A percentile compares a stretch with the other conserved stretches of the same genome.
phyloP scores from a whole-genome alignment of 53 echinoderm and acorn worm genomes.

The Holothuria leucospilota region DNA sequence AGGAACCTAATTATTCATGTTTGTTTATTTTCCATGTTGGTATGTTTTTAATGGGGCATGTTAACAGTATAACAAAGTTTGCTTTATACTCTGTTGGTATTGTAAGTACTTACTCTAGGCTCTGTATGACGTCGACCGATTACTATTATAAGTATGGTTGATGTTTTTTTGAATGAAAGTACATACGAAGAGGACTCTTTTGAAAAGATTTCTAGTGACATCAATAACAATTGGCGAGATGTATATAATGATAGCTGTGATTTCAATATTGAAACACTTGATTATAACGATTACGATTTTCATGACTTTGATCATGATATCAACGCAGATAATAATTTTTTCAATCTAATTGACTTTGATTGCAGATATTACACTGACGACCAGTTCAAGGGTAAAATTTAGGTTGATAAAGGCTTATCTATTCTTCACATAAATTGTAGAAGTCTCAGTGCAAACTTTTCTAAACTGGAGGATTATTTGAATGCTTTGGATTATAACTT shows the following conservation, averaged over 20 bases:
- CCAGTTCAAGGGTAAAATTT: neutral
- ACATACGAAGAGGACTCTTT: too few relatives aligned
- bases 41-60: too few relatives aligned
- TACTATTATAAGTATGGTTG: neutral
- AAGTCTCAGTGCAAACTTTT: slow-evolving; percentile 16
- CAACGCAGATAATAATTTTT: neutral
- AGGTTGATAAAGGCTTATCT: neutral
- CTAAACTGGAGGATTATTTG: neutral
- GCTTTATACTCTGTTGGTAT: too few relatives aligned
- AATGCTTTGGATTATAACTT: neutral
- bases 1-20: too few relatives aligned
- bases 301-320: neutral
- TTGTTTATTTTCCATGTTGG: too few relatives aligned
- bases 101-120: too few relatives aligned
- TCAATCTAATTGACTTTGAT: neutral
- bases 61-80: too few relatives aligned
- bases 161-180: slow-evolving; percentile 1
- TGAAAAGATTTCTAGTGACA: neutral
- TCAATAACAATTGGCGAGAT: neutral
- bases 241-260: neutral
- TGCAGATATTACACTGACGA: neutral
- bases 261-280: neutral
- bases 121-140: too few relatives aligned
- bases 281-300: neutral
- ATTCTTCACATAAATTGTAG: slow-evolving; percentile 10